These are phyloP conservation scores for Caranx ignobilis DNA, from an alignment of 2,113 vertebrate genomes.

Conservation along the genomic window DNA sequence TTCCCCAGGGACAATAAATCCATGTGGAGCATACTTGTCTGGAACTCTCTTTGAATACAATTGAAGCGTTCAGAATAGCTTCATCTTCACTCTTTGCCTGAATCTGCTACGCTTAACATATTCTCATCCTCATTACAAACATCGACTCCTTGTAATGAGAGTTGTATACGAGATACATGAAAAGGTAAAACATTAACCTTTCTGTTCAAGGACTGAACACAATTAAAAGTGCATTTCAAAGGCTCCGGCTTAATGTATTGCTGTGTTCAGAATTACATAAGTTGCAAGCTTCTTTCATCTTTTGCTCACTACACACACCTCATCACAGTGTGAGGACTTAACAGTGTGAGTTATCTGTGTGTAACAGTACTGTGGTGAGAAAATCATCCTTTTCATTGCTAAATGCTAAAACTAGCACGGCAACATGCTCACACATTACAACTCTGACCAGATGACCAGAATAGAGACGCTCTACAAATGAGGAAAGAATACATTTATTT, in stretches of 20 bases:
- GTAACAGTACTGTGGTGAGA: not conserved
- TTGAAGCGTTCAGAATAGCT: conserved; percentile 48
- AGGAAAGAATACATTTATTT: not conserved
- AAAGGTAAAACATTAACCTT: conserved; percentile 34
- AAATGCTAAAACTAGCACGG: not conserved
- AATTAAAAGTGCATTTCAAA: conserved; percentile 49
- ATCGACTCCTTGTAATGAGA: conserved; percentile 15
- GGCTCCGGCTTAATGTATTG: conserved; percentile 1
- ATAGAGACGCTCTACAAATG: not conserved
- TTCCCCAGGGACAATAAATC: conserved; percentile 55
- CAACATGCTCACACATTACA: not conserved
- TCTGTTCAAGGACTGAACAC: conserved; percentile 30
- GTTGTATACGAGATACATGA: conserved; percentile 14
- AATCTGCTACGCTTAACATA: conserved; percentile 22
- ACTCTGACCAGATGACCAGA: not conserved
- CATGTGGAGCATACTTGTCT: conserved; percentile 48
- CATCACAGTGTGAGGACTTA: conserved; percentile 4
- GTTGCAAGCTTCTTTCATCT: conserved; percentile 34
- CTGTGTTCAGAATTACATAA: conserved; percentile 27
- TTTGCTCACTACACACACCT: conserved; percentile 5
- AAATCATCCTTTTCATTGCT: not conserved
- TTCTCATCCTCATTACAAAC: conserved; percentile 26
- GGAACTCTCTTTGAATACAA: conserved; percentile 55
- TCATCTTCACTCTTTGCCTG: conserved; percentile 17
- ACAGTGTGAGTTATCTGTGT: conserved; percentile 1